phyloP scores from a whole-genome alignment of 2,888 invertebrate species.

The Aphidoletes aphidimyza region DNA sequence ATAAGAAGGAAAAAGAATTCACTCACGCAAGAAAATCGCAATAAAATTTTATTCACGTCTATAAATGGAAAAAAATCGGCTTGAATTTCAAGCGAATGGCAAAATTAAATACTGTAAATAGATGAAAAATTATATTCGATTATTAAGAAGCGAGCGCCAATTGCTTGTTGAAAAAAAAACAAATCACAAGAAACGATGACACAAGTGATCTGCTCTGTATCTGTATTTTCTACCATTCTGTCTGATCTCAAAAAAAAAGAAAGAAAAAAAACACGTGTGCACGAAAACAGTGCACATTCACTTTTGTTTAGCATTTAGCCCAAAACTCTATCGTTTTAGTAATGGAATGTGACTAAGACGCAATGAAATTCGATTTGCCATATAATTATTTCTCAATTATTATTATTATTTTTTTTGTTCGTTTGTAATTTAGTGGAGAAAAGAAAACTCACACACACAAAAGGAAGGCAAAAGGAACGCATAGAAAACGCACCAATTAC shows the following conservation, averaged over 20 bases:
- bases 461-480: not conserved
- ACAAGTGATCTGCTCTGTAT: slow-evolving; percentile 34
- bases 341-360: slow-evolving; percentile 27
- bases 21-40: slow-evolving; percentile 1
- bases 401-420: no score
- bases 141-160: not conserved
- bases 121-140: not conserved
- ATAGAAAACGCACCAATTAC: slow-evolving; percentile 7
- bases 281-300: not conserved
- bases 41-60: slow-evolving; percentile 51
- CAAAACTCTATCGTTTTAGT: no score
- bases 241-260: slow-evolving; percentile 44
- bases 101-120: slow-evolving; percentile 19
- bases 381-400: not conserved
- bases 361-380: slow-evolving; percentile 38
- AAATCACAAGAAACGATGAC: no score
- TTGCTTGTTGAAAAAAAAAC: not conserved
- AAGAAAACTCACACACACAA: no score
- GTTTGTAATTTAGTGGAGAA: slow-evolving; percentile 47
- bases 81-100: not conserved
- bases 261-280: not conserved
- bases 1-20: not conserved
- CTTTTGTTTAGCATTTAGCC: slow-evolving; percentile 29
- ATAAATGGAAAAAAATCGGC: not conserved
- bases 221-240: slow-evolving; percentile 8